Evolutionary conservation across 2,888 invertebrate genomes (phyloP).

Genomic region (Hydropsyche betteni): DNA sequence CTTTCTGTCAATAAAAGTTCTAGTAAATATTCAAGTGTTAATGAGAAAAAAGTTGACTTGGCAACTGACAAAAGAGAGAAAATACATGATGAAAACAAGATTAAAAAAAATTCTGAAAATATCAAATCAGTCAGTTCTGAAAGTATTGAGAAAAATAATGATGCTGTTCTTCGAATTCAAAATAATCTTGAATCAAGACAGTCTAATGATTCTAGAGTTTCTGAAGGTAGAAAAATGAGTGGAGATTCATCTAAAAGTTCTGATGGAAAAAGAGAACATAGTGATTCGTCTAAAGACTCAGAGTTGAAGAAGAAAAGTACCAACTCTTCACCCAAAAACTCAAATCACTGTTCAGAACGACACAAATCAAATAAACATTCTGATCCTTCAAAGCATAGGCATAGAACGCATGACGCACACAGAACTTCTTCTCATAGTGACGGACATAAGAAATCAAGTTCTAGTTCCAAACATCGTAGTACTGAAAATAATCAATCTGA

Average conservation of each 20-base stretch:
- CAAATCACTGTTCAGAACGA: slow-evolving; percentile 45
- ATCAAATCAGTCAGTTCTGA: not conserved
- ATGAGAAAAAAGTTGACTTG: slow-evolving; percentile 18
- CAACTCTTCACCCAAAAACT: slow-evolving; percentile 41
- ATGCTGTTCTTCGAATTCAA: slow-evolving; percentile 41
- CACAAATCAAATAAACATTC: slow-evolving; percentile 44
- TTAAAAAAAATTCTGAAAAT: slow-evolving; percentile 10
- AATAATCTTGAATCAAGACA: slow-evolving; percentile 40
- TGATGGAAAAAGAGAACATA: slow-evolving; percentile 24
- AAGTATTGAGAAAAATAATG: slow-evolving; percentile 18
- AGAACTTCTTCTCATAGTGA: slow-evolving; percentile 34
- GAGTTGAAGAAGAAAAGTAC: slow-evolving; percentile 37
- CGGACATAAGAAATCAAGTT: slow-evolving; percentile 36
- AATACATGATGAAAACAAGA: slow-evolving; percentile 26
- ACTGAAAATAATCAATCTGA: slow-evolving; percentile 28
- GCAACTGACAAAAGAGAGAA: slow-evolving; percentile 27
- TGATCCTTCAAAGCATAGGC: slow-evolving; percentile 40
- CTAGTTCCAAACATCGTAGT: slow-evolving; percentile 34
- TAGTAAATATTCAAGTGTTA: not conserved
- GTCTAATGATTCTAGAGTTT: slow-evolving; percentile 26
- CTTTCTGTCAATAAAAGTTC: slow-evolving; percentile 22
- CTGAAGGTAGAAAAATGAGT: slow-evolving; percentile 41
- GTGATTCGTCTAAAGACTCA: slow-evolving; percentile 34
- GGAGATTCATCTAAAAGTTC: slow-evolving; percentile 42
- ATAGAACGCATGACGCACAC: slow-evolving; percentile 40